Conservation (phyloP, 2,888 invertebrate species). For the Drosophila sordidula region DNA sequence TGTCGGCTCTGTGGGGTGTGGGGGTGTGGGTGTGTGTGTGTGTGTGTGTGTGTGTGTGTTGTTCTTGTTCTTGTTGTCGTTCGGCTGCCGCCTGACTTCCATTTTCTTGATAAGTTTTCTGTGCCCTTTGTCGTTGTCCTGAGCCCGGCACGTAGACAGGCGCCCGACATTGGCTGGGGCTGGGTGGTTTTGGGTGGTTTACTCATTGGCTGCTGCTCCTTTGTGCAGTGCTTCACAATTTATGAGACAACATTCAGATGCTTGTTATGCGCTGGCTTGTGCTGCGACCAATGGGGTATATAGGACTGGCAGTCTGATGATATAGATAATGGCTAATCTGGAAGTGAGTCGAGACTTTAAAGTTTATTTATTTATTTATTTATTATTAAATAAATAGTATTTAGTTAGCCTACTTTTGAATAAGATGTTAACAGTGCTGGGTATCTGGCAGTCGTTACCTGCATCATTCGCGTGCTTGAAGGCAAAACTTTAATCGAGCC, state of each 20-base stretch:
- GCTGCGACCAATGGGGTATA: slow-evolving; percentile 14
- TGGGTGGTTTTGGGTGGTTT: slow-evolving; percentile 35
- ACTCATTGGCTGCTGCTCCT: slow-evolving; percentile 51
- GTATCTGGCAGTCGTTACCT: background rate
- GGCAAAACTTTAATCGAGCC: slow-evolving; percentile 42
- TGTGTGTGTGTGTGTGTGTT: too few relatives aligned
- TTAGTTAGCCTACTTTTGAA: too few relatives aligned
- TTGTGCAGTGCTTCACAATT: slow-evolving; percentile 45
- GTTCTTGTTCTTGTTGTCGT: slow-evolving; percentile 24
- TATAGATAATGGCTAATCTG: too few relatives aligned
- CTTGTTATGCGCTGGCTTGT: slow-evolving; percentile 11
- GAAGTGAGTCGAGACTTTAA: too few relatives aligned
- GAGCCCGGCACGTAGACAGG: slow-evolving; percentile 60
- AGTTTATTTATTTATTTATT: too few relatives aligned
- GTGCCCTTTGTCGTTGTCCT: slow-evolving; percentile 69
- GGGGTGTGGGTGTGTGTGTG: too few relatives aligned
- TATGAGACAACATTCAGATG: slow-evolving; percentile 46
- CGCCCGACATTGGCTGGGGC: slow-evolving; percentile 54
- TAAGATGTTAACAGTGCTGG: background rate
- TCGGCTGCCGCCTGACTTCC: slow-evolving; percentile 66
- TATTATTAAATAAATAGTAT: too few relatives aligned
- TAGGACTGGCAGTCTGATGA: background rate
- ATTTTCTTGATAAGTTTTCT: slow-evolving; percentile 76
- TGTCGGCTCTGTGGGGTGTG: background rate
- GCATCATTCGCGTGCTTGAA: slow-evolving; percentile 2